Conservation (phyloP, 2,797 vertebrate genomes). For the Garrulus glandarius region DNA sequence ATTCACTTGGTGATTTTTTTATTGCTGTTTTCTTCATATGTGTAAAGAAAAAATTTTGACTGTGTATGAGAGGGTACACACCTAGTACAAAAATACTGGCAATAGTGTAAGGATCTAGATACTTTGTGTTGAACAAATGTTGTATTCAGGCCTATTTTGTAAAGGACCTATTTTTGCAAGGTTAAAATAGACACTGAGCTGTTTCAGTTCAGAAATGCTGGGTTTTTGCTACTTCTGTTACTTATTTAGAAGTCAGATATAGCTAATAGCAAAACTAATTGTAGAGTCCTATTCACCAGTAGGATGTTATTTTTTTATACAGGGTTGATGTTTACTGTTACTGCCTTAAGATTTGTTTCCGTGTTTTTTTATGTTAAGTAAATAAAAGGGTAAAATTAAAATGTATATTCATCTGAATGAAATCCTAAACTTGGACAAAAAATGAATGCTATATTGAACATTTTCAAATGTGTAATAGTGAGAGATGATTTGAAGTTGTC, state of each 20-base stretch:
- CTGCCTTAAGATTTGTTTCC: neutral
- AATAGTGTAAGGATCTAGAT: neutral
- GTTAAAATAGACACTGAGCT: neutral
- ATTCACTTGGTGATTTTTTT: neutral
- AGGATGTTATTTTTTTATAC: neutral
- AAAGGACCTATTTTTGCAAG: neutral
- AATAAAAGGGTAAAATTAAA: neutral
- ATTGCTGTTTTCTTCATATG: neutral
- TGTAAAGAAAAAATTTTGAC: neutral
- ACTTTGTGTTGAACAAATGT: neutral
- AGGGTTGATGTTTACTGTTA: neutral
- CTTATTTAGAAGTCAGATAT: neutral
- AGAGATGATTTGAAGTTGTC: neutral
- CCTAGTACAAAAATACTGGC: neutral
- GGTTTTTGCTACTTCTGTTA: neutral
- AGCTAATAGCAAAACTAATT: neutral
- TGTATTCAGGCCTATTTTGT: neutral
- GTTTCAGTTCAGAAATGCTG: neutral
- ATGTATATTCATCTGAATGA: neutral
- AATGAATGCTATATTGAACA: neutral
- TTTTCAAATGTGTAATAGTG: neutral
- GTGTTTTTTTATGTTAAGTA: neutral
- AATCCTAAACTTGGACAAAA: neutral
- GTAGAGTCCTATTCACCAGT: neutral
- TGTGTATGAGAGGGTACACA: neutral